A percentile compares a stretch with the other conserved stretches of the same genome.
These are phyloP conservation scores for Sinonovacula constricta DNA, from an alignment of 1,140 invertebrate genomes.

Conservation along the genomic window DNA sequence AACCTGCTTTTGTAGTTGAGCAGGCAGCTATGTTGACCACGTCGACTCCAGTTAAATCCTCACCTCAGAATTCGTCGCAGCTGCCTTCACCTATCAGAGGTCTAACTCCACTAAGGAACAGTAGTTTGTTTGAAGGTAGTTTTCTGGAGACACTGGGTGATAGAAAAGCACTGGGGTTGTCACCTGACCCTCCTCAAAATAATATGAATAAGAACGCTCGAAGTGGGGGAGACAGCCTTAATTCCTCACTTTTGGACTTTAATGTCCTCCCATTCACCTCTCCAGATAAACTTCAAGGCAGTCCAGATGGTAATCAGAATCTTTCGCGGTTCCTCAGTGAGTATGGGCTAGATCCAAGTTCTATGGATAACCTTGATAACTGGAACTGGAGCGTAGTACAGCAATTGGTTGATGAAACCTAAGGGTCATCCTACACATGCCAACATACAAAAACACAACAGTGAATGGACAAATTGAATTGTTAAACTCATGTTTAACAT, in stretches of 20 bases:
- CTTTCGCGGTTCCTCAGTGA: constrained; percentile 51
- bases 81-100: constrained; percentile 51
- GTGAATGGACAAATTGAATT: too few species aligned
- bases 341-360: constrained; percentile 40
- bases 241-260: constrained; percentile 29
- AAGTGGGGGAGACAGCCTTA: not conserved
- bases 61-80: not conserved
- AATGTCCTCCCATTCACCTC: constrained; percentile 31
- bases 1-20: not conserved
- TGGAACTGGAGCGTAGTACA: constrained; percentile 51
- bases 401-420: constrained; percentile 30
- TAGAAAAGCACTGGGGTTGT: constrained; percentile 34
- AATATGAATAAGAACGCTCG: not conserved
- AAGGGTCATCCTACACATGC: not conserved
- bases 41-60: constrained; percentile 48
- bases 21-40: constrained; percentile 36
- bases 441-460: too few species aligned
- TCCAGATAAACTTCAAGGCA: constrained; percentile 28
- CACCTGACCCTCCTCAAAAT: constrained; percentile 12
- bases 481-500: too few species aligned
- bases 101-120: constrained; percentile 38
- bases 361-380: constrained; percentile 45
- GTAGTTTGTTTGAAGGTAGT: constrained; percentile 51
- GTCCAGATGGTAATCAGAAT: constrained; percentile 26
- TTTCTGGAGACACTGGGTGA: constrained; percentile 55